Percentiles rank a stretch among this genome's conserved stretches.
Conservation (phyloP, 2,113 vertebrate genomes). For the Sebastes fasciatus region DNA sequence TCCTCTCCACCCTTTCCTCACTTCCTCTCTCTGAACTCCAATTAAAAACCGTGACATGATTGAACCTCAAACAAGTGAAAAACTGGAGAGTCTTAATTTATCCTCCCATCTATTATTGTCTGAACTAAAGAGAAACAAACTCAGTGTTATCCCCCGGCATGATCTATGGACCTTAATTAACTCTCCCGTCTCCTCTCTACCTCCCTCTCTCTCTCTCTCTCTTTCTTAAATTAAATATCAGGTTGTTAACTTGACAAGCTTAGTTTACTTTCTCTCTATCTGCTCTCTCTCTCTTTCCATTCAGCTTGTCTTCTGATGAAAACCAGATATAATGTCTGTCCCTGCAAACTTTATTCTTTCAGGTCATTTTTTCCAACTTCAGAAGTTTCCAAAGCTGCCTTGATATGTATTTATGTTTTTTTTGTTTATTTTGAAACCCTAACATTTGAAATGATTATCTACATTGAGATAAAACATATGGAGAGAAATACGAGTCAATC, state of each 20-base stretch:
- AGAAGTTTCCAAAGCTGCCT: not conserved
- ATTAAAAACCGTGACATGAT: slow-evolving; percentile 53
- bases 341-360: not conserved
- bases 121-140: slow-evolving; percentile 63
- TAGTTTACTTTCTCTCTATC: slow-evolving; percentile 20
- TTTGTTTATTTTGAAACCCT: not conserved
- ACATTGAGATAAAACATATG: not conserved
- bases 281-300: not conserved
- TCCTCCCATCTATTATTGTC: slow-evolving; percentile 45
- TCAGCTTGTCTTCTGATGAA: not conserved
- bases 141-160: slow-evolving; percentile 41
- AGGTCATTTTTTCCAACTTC: not conserved
- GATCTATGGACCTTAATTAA: slow-evolving; percentile 60
- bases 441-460: not conserved
- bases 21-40: slow-evolving; percentile 12
- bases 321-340: not conserved
- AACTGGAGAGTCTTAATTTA: slow-evolving; percentile 37
- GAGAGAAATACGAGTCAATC: not conserved
- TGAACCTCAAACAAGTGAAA: slow-evolving; percentile 35
- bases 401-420: not conserved
- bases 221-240: slow-evolving; percentile 43
- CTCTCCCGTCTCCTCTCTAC: slow-evolving; percentile 18
- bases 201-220: not conserved
- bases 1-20: not conserved
- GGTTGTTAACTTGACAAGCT: slow-evolving; percentile 35